Base-by-base conservation (phyloP, 1,140 invertebrate genomes). In the Propsilocerus akamusi region DNA sequence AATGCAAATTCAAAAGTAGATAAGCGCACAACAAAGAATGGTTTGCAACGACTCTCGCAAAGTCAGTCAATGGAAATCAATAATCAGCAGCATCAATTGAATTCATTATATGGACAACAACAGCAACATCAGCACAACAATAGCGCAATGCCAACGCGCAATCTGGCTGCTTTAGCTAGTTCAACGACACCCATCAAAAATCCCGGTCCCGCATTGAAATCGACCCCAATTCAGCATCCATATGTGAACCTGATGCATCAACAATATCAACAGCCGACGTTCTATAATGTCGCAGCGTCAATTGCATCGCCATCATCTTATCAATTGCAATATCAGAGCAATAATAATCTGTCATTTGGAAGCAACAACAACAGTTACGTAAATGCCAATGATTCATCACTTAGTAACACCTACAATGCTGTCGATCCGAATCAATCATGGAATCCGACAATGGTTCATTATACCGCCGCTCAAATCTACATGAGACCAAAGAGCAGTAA, bases 1-100 rank as follows among this genome's bases (percentile, higher is more conserved):
- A 91, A 92, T 78, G 86, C 86, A 22, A 41, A 41, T 41, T 14
- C 10, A 5, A 90, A 93, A 65, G 88, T 86, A 3, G 86, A 91
- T 59, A 81, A 82, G 58, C 69, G 14, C 14, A 41, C 22, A 20
- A 41, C 14, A 20, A 20, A 20, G 6, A 41, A 41, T 41, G n/a
- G n/a, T n/a, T n/a, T n/a, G n/a, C 34, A 41, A 41, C 34, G 34
- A 41, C 34, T 41, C 34, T 41, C 34, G 5, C 34, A 41, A 41
- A 41, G 34, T 20, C 34, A 41, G 22, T 41, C 34, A 41, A 41
- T 41, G 34, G 34, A 41, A 41, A 41, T 41, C 14, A 20, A 41
- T 17, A 14, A 41, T 17, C 34, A 41, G 2, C 34, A 37, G 32
- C 32, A 37, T 5, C 32, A 37, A 30, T 30, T n/a, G 14, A 8